Conservation (phyloP, 2,888 invertebrate species). For the Furcula furcula region DNA sequence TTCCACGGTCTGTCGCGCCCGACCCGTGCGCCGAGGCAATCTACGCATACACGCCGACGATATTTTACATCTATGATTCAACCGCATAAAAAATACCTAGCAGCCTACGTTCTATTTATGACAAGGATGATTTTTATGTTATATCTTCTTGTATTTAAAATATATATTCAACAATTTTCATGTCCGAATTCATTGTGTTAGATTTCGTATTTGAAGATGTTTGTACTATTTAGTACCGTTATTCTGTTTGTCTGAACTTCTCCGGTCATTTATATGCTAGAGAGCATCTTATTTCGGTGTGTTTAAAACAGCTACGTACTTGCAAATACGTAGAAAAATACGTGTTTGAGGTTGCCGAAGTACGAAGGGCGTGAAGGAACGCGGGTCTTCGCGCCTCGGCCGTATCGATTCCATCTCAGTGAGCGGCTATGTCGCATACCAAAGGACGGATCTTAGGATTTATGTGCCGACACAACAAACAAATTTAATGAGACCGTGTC, state of each 20-base stretch:
- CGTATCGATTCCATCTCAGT: slow-evolving; percentile 64
- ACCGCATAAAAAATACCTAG: not conserved
- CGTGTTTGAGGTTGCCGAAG: slow-evolving; percentile 32
- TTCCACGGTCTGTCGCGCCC: slow-evolving; percentile 34
- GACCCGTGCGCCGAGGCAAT: slow-evolving; percentile 19
- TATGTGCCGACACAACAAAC: slow-evolving; percentile 32
- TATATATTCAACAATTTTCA: not conserved
- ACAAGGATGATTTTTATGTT: not conserved
- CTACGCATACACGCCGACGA: slow-evolving; percentile 6
- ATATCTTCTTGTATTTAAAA: not conserved
- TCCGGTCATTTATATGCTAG: not conserved
- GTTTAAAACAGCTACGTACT: slow-evolving; percentile 6
- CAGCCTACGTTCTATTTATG: not conserved
- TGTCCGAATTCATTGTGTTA: not conserved
- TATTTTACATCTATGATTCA: not conserved
- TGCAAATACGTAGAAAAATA: slow-evolving; percentile 23
- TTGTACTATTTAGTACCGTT: too few relatives aligned
- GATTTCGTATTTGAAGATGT: too few relatives aligned
- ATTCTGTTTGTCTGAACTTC: not conserved
- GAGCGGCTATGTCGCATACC: slow-evolving; percentile 59
- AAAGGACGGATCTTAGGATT: slow-evolving; percentile 34
- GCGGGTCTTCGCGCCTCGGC: slow-evolving; percentile 51
- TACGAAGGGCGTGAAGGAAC: slow-evolving; percentile 59
- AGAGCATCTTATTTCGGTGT: not conserved
- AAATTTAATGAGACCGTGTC: slow-evolving; percentile 27